Base-by-base conservation (phyloP, 2,888 invertebrate genomes). In the Patella pellucida region DNA sequence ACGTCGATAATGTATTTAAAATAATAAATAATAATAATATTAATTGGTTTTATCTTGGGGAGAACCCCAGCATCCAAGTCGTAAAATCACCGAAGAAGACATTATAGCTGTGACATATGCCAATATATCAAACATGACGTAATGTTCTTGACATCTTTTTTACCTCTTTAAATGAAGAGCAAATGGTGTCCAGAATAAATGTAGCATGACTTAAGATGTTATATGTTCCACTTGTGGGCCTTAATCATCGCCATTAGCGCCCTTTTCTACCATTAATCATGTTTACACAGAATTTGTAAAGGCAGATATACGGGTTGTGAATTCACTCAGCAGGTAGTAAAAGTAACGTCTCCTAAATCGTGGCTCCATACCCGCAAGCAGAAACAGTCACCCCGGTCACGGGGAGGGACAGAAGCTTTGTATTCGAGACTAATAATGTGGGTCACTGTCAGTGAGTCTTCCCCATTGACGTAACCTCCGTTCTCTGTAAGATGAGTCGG, bases 91-190 rank as follows among this genome's bases (percentile, higher is more conserved):
- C 41, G 9, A 41, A 41, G 41, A 41, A 41, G 41, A 41, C 41
- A 41, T 41, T 41, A 41, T 41, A 41, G 41, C 41, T 41, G 41
- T 41, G 41, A 41, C 41, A 41, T 41, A 14, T 62, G 62, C 19
- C 62, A 62, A 23, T 62, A 62, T 23, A 62, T 62, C 23, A 62
- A 62, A 19, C 11, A 19, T 19, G 62, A 62, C 62, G 62, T 62
- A 62, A 62, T 62, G 12, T 23, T 62, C 62, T 19, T 62, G 62
- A 62, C 62, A 62, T 62, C 62, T 62, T 62, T 62, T 62, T 23
- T 62, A 62, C 23, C 62, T 62, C 23, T 23, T 62, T 19, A 23
- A 23, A 12, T 23, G 62, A 62, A 62, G 62, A 62, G 62, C 23
- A 14, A 62, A 23, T 19, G 23, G 62, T 19, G 62, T 19, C 23